phyloP scores from a whole-genome alignment of 2,888 invertebrate genomes.

The Mythimna pallens region DNA sequence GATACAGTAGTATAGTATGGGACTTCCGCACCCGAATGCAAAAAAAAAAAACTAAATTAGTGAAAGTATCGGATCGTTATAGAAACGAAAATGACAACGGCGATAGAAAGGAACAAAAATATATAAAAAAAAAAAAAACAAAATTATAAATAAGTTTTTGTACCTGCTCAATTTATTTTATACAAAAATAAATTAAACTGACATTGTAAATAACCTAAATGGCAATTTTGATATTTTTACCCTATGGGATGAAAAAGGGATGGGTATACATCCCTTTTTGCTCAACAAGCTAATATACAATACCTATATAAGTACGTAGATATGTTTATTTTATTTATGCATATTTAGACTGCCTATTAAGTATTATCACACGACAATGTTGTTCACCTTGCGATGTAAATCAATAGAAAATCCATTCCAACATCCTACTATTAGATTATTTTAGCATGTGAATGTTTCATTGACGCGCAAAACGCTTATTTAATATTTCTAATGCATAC shows the following conservation, averaged over 20 bases:
- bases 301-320: no score
- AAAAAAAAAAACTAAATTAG: constrained; percentile 61
- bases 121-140: no score
- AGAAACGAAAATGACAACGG: constrained; percentile 56
- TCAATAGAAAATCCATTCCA: constrained; percentile 54
- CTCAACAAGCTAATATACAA: no score
- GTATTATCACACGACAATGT: constrained; percentile 21
- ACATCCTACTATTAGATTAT: constrained; percentile 42
- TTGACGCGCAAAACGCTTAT: constrained; percentile 55
- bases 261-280: no score
- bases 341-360: not conserved
- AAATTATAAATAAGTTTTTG: no score
- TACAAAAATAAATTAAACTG: no score
- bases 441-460: constrained; percentile 55
- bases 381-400: constrained; percentile 66
- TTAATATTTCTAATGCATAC: constrained; percentile 61
- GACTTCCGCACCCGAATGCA: constrained; percentile 72
- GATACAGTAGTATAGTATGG: constrained; percentile 63
- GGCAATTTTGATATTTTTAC: not conserved
- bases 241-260: no score
- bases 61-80: constrained; percentile 74
- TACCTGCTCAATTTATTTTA: no score
- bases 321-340: no score
- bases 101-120: not conserved
- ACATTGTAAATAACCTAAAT: not conserved